These are phyloP conservation scores for Myzus persicae DNA, from an alignment of 1,140 invertebrate genomes.

Conservation along the genomic window DNA sequence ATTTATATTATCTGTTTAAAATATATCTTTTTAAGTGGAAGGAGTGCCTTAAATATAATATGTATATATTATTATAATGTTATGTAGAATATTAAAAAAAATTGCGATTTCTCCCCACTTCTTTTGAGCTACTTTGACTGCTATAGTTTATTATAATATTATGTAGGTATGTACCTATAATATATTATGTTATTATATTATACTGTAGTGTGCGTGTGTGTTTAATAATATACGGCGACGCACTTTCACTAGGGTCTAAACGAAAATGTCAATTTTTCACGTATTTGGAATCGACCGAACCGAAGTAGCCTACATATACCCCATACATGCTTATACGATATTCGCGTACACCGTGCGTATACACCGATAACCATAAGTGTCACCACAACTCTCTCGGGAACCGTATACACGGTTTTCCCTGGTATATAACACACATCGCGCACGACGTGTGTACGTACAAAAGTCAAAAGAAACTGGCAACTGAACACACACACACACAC, in stretches of 20 bases:
- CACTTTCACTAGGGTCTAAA: not conserved
- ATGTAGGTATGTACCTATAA: not conserved
- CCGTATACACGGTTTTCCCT: conserved; percentile 9
- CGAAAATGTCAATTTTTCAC: conserved; percentile 21
- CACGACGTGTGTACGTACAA: conserved; percentile 7
- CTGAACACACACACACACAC: not conserved
- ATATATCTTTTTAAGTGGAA: no score
- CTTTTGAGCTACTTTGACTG: not conserved
- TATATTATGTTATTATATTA: not conserved
- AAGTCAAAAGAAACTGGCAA: conserved; percentile 41
- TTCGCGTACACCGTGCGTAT: not conserved
- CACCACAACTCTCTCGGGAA: conserved; percentile 41
- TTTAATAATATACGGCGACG: not conserved
- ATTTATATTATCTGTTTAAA: no score
- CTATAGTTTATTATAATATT: no score
- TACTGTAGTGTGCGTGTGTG: not conserved
- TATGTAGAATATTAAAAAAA: not conserved
- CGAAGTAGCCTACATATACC: not conserved
- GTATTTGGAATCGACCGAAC: not conserved
- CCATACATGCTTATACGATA: not conserved
- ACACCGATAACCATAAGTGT: conserved; percentile 43
- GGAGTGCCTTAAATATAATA: no score
- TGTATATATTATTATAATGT: not conserved
- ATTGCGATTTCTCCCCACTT: not conserved
- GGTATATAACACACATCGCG: not conserved